Conservation (phyloP, 2,888 invertebrate species). For the Andrena bicolor region DNA sequence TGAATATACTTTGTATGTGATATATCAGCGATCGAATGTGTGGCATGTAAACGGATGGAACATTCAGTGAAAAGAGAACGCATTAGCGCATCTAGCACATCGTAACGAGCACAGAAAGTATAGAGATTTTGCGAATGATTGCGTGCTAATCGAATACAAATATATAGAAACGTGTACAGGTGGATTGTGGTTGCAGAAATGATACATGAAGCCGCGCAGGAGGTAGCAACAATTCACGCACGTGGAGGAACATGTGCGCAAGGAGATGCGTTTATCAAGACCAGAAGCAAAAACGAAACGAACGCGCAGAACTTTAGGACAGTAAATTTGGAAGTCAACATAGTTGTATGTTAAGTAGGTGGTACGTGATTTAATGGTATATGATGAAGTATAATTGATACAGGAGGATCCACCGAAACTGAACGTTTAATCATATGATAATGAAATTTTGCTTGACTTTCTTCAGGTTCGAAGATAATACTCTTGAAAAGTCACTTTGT, state of each 20-base stretch:
- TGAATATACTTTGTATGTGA: conserved; percentile 25
- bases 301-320: conserved; percentile 22
- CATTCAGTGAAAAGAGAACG: conserved; percentile 50
- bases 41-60: conserved; percentile 49
- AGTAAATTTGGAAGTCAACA: neutral
- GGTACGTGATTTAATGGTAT: neutral
- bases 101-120: conserved; percentile 42
- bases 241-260: conserved; percentile 41
- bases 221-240: conserved; percentile 31
- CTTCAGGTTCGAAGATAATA: neutral
- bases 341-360: neutral
- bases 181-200: conserved; percentile 49
- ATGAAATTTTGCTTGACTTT: neutral
- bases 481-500: neutral
- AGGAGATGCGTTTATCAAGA: conserved; percentile 58
- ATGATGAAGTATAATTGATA: neutral
- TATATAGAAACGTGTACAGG: conserved; percentile 28
- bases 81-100: conserved; percentile 55
- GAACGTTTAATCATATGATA: neutral
- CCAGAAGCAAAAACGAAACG: conserved; percentile 51
- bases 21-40: conserved; percentile 48
- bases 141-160: conserved; percentile 72
- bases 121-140: conserved; percentile 49
- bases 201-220: conserved; percentile 53
- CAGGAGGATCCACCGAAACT: conserved; percentile 2